phyloP scores from a whole-genome alignment of 1,140 invertebrate species.

The Drosophila miranda region DNA sequence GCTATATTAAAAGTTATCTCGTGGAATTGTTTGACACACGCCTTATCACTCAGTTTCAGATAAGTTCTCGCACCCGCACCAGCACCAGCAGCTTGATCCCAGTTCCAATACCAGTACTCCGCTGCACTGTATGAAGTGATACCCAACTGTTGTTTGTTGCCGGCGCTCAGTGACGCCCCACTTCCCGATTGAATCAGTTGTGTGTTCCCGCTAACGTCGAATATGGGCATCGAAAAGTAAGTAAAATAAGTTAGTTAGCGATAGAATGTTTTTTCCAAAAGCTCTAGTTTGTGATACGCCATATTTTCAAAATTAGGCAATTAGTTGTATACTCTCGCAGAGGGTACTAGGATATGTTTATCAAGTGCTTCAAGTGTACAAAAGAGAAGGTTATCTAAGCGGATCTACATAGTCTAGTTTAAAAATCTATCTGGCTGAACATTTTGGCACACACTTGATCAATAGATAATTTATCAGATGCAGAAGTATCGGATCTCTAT shows the following conservation, averaged over 20 bases:
- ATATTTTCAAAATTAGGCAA: conserved; percentile 20
- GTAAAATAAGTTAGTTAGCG: conserved; percentile 34
- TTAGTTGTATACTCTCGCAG: neutral
- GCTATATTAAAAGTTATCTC: conserved; percentile 18
- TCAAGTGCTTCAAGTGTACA: too few species aligned
- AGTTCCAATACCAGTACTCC: conserved; percentile 36
- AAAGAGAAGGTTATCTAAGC: too few species aligned
- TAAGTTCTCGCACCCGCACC: too few species aligned
- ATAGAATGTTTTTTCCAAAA: neutral
- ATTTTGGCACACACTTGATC: too few species aligned
- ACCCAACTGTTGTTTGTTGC: conserved; percentile 3
- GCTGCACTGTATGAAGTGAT: conserved; percentile 18
- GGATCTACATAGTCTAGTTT: too few species aligned
- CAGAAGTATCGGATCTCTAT: too few species aligned
- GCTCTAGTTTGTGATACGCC: neutral
- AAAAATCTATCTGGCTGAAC: too few species aligned
- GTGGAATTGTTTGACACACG: conserved; percentile 31
- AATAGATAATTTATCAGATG: too few species aligned
- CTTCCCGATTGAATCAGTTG: conserved; percentile 57
- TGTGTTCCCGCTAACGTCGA: conserved; percentile 12
- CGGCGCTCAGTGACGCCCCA: conserved; percentile 52
- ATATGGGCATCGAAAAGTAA: conserved; percentile 70
- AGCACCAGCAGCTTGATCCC: too few species aligned
- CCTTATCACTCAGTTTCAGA: conserved; percentile 48
- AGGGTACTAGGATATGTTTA: too few species aligned